Conservation (phyloP, 1,140 invertebrate species). For the Zaprionus vittiger region DNA sequence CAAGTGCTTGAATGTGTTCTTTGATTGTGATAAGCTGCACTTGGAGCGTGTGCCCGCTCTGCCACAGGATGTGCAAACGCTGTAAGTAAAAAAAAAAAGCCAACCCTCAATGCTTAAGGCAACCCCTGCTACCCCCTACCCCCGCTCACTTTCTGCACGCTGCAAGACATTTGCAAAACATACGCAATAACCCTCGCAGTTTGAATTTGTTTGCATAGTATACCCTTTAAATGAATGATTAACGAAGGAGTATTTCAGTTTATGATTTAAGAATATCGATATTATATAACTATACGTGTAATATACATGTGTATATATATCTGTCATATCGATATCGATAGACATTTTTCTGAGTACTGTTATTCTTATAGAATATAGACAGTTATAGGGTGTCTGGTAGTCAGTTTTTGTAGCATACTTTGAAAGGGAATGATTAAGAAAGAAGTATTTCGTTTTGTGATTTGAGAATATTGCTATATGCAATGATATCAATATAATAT, state of each 20-base stretch:
- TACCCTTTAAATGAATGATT: slow-evolving; percentile 4
- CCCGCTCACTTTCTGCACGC: slow-evolving; percentile 17
- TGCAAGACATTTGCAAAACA: slow-evolving; percentile 45
- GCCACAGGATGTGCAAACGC: slow-evolving; percentile 87
- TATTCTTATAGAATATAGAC: no score
- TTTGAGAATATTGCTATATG: no score
- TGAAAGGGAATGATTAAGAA: background rate
- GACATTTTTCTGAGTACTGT: no score
- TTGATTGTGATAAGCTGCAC: slow-evolving; percentile 87
- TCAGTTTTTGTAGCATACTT: background rate
- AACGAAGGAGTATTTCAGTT: background rate
- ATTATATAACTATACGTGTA: no score
- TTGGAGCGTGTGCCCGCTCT: slow-evolving; percentile 86
- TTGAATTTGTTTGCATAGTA: background rate
- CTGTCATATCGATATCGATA: no score
- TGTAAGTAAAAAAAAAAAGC: slow-evolving; percentile 85
- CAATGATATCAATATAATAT: background rate
- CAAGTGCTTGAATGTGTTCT: slow-evolving; percentile 86
- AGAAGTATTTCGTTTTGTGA: background rate
- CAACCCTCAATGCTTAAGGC: slow-evolving; percentile 25
- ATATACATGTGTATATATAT: no score
- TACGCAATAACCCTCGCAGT: slow-evolving; percentile 38
- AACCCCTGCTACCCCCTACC: slow-evolving; percentile 50
- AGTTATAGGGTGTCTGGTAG: no score
- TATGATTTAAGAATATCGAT: no score